Evolutionary conservation across 1,140 invertebrate species (phyloP).

Genomic region (Armadillidium nasatum): DNA sequence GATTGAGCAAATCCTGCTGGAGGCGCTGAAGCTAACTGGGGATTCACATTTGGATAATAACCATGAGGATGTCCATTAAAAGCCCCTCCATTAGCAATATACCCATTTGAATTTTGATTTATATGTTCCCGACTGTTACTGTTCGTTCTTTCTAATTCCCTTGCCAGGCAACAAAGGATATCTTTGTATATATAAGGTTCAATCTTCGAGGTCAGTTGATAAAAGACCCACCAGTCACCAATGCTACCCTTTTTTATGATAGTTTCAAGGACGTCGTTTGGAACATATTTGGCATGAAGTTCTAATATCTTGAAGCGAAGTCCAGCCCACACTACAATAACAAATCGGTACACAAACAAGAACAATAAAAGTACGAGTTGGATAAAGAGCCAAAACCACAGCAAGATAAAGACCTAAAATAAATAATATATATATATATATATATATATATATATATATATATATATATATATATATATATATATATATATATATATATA

Average conservation of each 20-base stretch:
- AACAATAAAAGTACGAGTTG: constrained; percentile 58
- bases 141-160: constrained; percentile 6
- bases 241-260: constrained; percentile 69
- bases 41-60: not conserved
- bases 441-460: too few relatives aligned
- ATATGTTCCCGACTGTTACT: not conserved
- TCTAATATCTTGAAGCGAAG: constrained; percentile 78
- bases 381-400: constrained; percentile 77
- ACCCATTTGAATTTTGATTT: too few relatives aligned
- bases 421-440: not conserved
- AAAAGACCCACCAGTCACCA: constrained; percentile 85
- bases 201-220: constrained; percentile 79
- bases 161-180: constrained; percentile 62
- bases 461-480: too few relatives aligned
- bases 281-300: constrained; percentile 10
- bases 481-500: too few relatives aligned
- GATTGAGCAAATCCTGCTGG: not conserved
- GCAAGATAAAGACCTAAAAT: constrained; percentile 70
- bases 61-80: not conserved
- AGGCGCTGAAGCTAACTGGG: not conserved
- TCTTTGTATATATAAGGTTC: constrained; percentile 78
- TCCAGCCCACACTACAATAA: constrained; percentile 64
- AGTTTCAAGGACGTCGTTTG: constrained; percentile 60
- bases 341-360: constrained; percentile 60
- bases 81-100: too few relatives aligned